Conservation (phyloP, 1,140 invertebrate genomes). For the Brachionus angularis region DNA sequence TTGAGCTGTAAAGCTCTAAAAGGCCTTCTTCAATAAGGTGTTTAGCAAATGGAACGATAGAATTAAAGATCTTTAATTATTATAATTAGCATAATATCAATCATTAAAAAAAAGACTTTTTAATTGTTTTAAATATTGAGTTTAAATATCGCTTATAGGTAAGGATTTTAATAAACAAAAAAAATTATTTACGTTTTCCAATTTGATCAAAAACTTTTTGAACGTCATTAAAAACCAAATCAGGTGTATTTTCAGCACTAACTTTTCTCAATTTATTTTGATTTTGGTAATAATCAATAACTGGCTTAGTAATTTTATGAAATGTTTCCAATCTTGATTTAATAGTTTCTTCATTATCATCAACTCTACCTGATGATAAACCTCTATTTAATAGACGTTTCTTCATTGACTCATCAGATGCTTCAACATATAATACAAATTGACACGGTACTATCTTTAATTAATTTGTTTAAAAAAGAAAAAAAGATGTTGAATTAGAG, state of each 20-base stretch:
- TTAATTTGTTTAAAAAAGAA: slow-evolving; percentile 55
- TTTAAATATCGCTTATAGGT: too few relatives aligned
- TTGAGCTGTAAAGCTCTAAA: too few relatives aligned
- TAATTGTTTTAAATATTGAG: too few relatives aligned
- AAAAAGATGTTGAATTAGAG: not conserved
- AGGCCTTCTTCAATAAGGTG: too few relatives aligned
- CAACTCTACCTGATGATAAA: slow-evolving; percentile 80
- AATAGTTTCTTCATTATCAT: slow-evolving; percentile 96
- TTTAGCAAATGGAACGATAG: too few relatives aligned
- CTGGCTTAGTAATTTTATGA: slow-evolving; percentile 78
- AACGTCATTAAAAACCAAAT: too few relatives aligned
- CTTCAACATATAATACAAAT: slow-evolving; percentile 62
- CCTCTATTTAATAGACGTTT: slow-evolving; percentile 78
- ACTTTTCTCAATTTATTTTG: slow-evolving; percentile 61
- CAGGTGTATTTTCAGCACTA: not conserved
- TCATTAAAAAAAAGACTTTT: too few relatives aligned
- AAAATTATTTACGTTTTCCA: too few relatives aligned
- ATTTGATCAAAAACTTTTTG: not conserved
- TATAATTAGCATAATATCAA: too few relatives aligned
- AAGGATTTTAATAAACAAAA: too few relatives aligned
- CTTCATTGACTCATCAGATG: slow-evolving; percentile 76
- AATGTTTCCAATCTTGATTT: slow-evolving; percentile 87
- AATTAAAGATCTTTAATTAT: too few relatives aligned
- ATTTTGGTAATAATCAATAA: slow-evolving; percentile 75
- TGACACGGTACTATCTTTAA: slow-evolving; percentile 58